Percentiles rank a stretch among this genome's conserved stretches.
These are phyloP conservation scores for Taxidea taxus DNA, from an alignment of 2,113 vertebrate genomes.

Conservation along the genomic window DNA sequence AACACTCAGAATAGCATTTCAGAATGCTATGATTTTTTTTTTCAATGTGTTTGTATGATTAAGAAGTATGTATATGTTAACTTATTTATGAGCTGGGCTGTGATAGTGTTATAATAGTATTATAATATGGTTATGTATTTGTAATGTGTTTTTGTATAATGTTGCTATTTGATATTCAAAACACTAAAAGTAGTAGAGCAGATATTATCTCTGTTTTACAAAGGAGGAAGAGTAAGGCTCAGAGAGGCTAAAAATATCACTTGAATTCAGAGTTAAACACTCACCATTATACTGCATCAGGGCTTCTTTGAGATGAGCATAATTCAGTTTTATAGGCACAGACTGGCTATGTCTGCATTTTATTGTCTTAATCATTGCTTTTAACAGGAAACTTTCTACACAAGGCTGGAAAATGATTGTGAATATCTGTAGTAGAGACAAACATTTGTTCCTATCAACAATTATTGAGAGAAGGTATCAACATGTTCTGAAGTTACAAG, in stretches of 20 bases:
- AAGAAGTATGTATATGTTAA: background rate
- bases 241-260: background rate
- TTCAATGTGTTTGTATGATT: background rate
- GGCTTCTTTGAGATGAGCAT: background rate
- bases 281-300: background rate
- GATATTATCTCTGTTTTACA: background rate
- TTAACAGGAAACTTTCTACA: background rate
- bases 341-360: background rate
- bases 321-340: background rate
- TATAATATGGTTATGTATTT: background rate
- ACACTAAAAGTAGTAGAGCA: background rate
- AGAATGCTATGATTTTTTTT: background rate
- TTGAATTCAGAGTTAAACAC: background rate
- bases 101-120: background rate
- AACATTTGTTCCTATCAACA: background rate
- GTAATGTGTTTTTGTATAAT: background rate
- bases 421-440: background rate
- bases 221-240: background rate
- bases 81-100: background rate
- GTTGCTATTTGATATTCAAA: background rate
- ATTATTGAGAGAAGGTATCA: background rate
- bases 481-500: background rate
- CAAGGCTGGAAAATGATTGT: background rate
- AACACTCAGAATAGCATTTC: conserved; percentile 15
- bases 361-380: background rate